These are phyloP conservation scores for Chaetorhynchus papuensis DNA, from an alignment of 2,113 vertebrate genomes.

Conservation along the genomic window DNA sequence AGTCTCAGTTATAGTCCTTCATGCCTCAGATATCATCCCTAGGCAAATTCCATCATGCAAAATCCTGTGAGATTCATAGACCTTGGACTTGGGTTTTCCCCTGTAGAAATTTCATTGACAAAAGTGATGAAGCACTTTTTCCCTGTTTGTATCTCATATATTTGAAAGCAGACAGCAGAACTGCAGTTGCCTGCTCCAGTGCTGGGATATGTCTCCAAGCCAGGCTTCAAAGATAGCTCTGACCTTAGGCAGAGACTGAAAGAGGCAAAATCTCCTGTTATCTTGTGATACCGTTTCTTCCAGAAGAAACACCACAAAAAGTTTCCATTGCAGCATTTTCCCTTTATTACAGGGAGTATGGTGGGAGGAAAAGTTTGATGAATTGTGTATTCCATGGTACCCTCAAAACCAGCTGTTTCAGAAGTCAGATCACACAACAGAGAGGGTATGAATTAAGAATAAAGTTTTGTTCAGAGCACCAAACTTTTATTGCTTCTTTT, in stretches of 20 bases:
- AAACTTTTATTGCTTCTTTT: not conserved
- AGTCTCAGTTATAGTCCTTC: not conserved
- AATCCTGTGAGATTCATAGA: not conserved
- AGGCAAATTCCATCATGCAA: not conserved
- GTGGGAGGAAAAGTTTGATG: not conserved
- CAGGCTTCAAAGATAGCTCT: not conserved
- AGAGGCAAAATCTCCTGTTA: not conserved
- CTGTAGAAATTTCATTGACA: not conserved
- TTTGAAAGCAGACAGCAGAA: not conserved
- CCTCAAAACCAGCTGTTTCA: not conserved
- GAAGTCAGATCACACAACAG: not conserved
- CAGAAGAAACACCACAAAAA: not conserved
- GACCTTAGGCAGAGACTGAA: not conserved
- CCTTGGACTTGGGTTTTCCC: not conserved
- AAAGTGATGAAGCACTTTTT: not conserved
- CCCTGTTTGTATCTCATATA: not conserved
- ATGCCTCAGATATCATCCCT: not conserved
- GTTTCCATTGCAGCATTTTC: not conserved
- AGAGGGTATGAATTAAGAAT: not conserved
- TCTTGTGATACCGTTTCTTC: not conserved
- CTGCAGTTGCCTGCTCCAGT: not conserved
- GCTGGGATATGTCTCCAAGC: not conserved
- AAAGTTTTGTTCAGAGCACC: not conserved
- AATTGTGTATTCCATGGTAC: not conserved
- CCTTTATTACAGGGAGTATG: not conserved